Evolutionary conservation across 92 coral and sea anemone genomes (phyloP).

Genomic region (Metridium senile): DNA sequence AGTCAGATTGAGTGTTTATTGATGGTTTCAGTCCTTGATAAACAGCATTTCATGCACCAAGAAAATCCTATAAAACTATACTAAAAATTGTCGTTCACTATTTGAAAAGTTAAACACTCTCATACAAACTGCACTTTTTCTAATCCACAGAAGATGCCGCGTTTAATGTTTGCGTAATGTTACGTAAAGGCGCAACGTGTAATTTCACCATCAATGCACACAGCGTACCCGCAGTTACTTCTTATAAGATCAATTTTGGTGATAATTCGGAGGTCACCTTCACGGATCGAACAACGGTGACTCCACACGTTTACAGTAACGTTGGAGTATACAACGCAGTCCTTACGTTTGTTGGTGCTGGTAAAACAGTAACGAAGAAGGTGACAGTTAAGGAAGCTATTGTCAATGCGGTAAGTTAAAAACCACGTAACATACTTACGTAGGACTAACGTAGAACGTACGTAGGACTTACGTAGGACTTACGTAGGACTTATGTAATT

Average conservation of each 20-base stretch:
- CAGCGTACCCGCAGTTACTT: background rate
- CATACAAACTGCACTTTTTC: too few species aligned
- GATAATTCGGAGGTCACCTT: slow-evolving; percentile 11
- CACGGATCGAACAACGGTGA: background rate
- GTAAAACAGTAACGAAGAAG: slow-evolving; percentile 17
- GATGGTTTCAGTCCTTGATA: too few species aligned
- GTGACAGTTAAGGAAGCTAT: slow-evolving; percentile 45
- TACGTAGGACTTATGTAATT: background rate
- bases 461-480: background rate
- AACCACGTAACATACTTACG: background rate
- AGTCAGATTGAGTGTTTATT: too few species aligned
- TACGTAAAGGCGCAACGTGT: slow-evolving; percentile 14
- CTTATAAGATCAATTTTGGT: slow-evolving; percentile 44
- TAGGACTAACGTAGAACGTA: background rate
- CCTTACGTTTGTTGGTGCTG: background rate
- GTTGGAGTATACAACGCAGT: slow-evolving; percentile 22
- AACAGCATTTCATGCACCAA: too few species aligned
- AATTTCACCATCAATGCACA: slow-evolving; percentile 53
- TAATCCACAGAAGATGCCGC: slow-evolving; percentile 3
- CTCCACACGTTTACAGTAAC: slow-evolving; percentile 19
- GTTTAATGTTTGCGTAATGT: slow-evolving; percentile 8
- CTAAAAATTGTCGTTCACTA: too few species aligned
- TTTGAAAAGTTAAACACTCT: too few species aligned
- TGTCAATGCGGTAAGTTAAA: slow-evolving; percentile 34
- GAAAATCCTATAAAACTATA: too few species aligned